Evolutionary conservation across 2,797 vertebrate species (phyloP).

Genomic region (Ctenopoma multispine): DNA sequence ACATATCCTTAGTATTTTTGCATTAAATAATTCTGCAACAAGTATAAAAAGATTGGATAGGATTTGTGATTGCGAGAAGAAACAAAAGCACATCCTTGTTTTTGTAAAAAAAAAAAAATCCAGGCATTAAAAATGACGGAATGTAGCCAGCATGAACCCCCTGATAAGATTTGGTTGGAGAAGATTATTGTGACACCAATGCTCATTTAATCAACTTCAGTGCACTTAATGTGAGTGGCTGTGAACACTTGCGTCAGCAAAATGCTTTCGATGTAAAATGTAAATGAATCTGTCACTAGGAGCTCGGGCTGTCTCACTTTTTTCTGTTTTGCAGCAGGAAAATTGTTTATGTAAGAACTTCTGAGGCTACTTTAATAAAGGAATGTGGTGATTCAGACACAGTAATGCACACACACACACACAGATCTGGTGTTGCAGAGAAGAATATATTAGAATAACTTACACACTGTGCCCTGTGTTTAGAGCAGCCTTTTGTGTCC

Average conservation of each 20-base stretch:
- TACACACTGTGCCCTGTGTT: slow-evolving; percentile 75
- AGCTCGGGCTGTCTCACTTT: slow-evolving; percentile 48
- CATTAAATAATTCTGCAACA: background rate
- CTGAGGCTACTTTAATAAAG: slow-evolving; percentile 68
- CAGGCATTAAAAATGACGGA: slow-evolving; percentile 22
- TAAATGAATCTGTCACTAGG: slow-evolving; percentile 72
- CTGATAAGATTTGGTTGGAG: slow-evolving; percentile 53
- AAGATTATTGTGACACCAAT: slow-evolving; percentile 68
- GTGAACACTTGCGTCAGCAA: slow-evolving; percentile 61
- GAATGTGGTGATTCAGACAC: slow-evolving; percentile 59
- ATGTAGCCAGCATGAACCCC: slow-evolving; percentile 28
- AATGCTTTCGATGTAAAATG: slow-evolving; percentile 66
- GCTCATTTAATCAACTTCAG: slow-evolving; percentile 75
- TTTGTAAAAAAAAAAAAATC: slow-evolving; percentile 9
- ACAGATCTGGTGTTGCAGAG: slow-evolving; percentile 50
- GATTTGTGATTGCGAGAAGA: slow-evolving; percentile 21
- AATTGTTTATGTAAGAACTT: slow-evolving; percentile 74
- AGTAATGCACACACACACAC: slow-evolving; percentile 44
- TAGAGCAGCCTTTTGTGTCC: slow-evolving; percentile 74
- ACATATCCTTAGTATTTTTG: background rate
- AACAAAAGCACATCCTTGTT: slow-evolving; percentile 43
- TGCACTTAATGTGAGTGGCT: slow-evolving; percentile 73
- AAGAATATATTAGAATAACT: slow-evolving; percentile 78
- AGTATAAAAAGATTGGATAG: background rate
- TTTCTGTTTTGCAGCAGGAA: slow-evolving; percentile 44